A percentile compares a stretch with the other conserved stretches of the same genome.
Conservation (phyloP, 2,888 invertebrate species). For the Cheilosia scutellata region DNA sequence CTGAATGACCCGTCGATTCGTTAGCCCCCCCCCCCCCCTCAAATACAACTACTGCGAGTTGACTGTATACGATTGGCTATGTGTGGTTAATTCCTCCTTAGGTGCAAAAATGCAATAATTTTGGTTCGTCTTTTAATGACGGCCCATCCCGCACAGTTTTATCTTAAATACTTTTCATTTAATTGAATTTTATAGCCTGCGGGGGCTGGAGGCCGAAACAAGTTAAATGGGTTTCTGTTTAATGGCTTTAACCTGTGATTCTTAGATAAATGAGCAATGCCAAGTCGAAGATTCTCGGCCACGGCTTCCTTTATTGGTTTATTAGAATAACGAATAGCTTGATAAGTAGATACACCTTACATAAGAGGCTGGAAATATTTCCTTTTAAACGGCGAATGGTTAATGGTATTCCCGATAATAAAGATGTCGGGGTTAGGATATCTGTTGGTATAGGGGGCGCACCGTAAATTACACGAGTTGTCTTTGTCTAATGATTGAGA, state of each 20-base stretch:
- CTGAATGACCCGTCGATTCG: background rate
- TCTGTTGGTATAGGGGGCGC: background rate
- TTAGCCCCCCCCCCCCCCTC: background rate
- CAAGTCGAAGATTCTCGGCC: conserved; percentile 16
- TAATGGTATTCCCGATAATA: conserved; percentile 11
- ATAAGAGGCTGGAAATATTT: background rate
- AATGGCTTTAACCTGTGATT: conserved; percentile 56
- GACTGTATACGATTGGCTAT: background rate
- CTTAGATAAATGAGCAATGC: conserved; percentile 47
- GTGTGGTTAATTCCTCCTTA: conserved; percentile 50
- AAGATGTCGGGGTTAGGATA: background rate
- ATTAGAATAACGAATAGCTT: conserved; percentile 49
- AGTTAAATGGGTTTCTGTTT: conserved; percentile 51
- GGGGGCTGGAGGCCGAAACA: conserved; percentile 6
- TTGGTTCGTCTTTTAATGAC: conserved; percentile 34
- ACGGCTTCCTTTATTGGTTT: conserved; percentile 46
- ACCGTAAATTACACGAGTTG: no score
- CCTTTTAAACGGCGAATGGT: conserved; percentile 8
- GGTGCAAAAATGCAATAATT: conserved; percentile 65
- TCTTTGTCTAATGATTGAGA: no score
- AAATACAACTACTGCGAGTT: conserved; percentile 18
- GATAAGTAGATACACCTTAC: conserved; percentile 5
- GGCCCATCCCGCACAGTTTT: conserved; percentile 29
- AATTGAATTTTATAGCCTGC: conserved; percentile 63
- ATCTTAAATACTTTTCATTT: conserved; percentile 61